phyloP scores from a whole-genome alignment of 2,888 invertebrate genomes.

The Hydropsyche betteni region DNA sequence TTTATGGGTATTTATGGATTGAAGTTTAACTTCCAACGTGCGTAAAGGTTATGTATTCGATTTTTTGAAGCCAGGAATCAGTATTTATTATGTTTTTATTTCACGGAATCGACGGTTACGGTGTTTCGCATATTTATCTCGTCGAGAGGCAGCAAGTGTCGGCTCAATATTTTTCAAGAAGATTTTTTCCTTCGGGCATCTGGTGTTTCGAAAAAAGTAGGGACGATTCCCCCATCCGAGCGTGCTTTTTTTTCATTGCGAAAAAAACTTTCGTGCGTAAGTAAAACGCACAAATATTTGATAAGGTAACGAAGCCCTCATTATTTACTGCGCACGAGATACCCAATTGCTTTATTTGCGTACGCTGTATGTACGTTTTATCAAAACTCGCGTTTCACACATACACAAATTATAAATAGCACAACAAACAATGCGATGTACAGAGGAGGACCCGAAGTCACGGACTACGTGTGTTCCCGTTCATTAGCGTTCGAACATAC shows the following conservation, averaged over 20 bases:
- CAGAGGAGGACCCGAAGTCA: no score
- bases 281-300: slow-evolving; percentile 32
- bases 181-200: slow-evolving; percentile 34
- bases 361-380: neutral
- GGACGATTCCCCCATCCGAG: neutral
- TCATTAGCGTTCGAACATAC: no score
- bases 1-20: no score
- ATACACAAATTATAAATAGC: neutral
- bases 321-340: neutral
- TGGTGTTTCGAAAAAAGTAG: slow-evolving; percentile 31
- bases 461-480: no score
- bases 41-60: no score
- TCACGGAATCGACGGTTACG: no score
- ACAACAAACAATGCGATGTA: no score
- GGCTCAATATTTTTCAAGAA: slow-evolving; percentile 34
- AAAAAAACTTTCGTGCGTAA: slow-evolving; percentile 33
- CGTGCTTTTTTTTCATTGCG: neutral
- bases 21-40: no score
- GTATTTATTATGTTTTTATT: no score
- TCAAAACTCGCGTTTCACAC: neutral
- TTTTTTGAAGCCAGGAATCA: no score
- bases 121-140: slow-evolving; percentile 20
- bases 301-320: slow-evolving; percentile 23
- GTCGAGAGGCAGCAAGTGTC: slow-evolving; percentile 13
- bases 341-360: no score